Conservation (phyloP, 2,888 invertebrate species). For the Norana najaformis region DNA sequence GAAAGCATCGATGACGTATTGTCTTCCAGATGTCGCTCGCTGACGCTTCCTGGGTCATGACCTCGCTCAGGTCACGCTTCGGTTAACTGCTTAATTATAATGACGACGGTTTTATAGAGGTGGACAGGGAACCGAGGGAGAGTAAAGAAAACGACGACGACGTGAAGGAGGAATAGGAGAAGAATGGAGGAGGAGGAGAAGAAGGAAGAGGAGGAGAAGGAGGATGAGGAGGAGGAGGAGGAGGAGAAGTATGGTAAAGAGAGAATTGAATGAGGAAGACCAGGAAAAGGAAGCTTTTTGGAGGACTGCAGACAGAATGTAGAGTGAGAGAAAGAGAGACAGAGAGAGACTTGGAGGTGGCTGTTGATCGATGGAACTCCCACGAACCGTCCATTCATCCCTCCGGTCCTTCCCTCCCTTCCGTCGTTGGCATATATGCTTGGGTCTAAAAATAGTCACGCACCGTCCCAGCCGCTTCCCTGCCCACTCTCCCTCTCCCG, state of each 20-base stretch:
- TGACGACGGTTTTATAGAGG: not conserved
- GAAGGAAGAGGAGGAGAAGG: not conserved
- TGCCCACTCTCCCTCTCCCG: not conserved
- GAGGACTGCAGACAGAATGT: not conserved
- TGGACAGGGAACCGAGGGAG: not conserved
- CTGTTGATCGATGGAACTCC: not conserved
- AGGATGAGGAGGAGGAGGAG: not conserved
- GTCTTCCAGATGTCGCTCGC: too few species aligned
- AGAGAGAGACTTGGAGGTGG: not conserved
- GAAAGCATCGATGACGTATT: too few species aligned
- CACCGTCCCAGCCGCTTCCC: not conserved
- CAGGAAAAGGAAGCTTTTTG: not conserved
- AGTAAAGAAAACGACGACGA: not conserved
- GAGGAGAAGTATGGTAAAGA: not conserved
- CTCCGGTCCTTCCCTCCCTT: not conserved
- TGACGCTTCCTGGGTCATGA: too few species aligned
- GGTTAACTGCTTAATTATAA: too few species aligned
- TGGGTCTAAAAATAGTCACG: not conserved
- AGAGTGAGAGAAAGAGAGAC: not conserved
- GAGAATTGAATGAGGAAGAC: constrained; percentile 9
- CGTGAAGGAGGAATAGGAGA: not conserved
- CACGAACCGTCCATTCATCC: not conserved
- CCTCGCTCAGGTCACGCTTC: too few species aligned
- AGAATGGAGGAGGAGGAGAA: not conserved
- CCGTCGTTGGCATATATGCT: not conserved